Conservation (phyloP, 2,797 vertebrate species). For the Telmatherina bonti region DNA sequence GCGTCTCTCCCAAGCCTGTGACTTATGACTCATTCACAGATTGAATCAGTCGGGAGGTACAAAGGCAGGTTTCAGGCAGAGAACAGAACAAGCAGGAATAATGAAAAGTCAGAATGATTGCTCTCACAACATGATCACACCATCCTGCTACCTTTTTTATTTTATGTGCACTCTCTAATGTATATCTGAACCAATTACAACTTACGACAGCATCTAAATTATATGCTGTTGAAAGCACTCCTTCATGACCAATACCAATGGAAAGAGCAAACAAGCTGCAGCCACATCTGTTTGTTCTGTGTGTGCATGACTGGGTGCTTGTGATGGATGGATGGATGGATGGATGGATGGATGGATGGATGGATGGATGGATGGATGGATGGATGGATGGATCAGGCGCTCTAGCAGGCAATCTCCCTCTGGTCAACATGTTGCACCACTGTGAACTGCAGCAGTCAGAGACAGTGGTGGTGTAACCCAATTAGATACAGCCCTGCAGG, state of each 20-base stretch:
- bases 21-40: slow-evolving; percentile 66
- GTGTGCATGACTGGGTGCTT: slow-evolving; percentile 21
- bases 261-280: slow-evolving; percentile 44
- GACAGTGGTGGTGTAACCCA: slow-evolving; percentile 56
- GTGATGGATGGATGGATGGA: slow-evolving; percentile 32
- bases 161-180: background rate
- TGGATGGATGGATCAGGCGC: slow-evolving; percentile 20
- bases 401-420: slow-evolving; percentile 49
- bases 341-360: slow-evolving; percentile 12
- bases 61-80: slow-evolving; percentile 49
- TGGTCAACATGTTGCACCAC: slow-evolving; percentile 59
- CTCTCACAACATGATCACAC: slow-evolving; percentile 25
- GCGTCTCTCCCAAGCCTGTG: slow-evolving; percentile 38
- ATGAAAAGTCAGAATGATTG: slow-evolving; percentile 43
- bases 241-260: slow-evolving; percentile 23
- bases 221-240: slow-evolving; percentile 7
- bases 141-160: slow-evolving; percentile 8
- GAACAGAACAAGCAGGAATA: slow-evolving; percentile 46
- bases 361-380: slow-evolving; percentile 43
- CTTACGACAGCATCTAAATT: slow-evolving; percentile 7
- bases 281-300: slow-evolving; percentile 34
- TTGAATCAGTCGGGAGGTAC: slow-evolving; percentile 55
- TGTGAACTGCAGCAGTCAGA: slow-evolving; percentile 54
- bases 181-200: slow-evolving; percentile 14
- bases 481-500: slow-evolving; percentile 56